Conservation (phyloP, 2,113 vertebrate species). For the Mesoclemmys tuberculata region DNA sequence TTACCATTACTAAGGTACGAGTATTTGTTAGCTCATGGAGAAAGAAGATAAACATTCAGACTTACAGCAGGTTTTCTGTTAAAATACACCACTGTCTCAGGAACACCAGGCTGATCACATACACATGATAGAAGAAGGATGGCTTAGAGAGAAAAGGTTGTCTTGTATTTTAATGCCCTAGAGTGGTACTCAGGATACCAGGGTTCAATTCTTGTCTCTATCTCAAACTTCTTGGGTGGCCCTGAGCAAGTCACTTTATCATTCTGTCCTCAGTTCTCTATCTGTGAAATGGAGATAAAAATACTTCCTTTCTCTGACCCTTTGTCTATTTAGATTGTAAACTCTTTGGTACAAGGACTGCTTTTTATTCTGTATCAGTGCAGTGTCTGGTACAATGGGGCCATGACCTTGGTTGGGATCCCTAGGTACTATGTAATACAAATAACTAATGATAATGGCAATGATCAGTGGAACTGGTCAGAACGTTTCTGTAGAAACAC, state of each 20-base stretch:
- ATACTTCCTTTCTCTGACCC: neutral
- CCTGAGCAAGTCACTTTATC: neutral
- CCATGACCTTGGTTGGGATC: neutral
- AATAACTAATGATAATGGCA: neutral
- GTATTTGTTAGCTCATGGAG: neutral
- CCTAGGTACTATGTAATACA: neutral
- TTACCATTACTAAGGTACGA: neutral
- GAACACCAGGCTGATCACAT: neutral
- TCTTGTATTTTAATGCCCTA: neutral
- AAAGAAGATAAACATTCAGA: neutral
- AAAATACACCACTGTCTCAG: neutral
- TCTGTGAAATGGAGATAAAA: neutral
- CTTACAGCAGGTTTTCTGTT: neutral
- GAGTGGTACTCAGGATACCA: neutral
- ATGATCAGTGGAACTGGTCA: neutral
- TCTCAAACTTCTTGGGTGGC: neutral
- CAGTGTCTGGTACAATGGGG: neutral
- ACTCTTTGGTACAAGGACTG: accelerated
- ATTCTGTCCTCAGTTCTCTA: neutral
- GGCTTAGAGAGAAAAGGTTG: neutral
- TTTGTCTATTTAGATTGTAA: neutral
- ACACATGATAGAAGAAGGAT: accelerated
- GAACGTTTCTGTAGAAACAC: neutral
- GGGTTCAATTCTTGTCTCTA: neutral
- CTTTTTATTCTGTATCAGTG: accelerated